Conservation (phyloP, 2,888 invertebrate species). For the Sphecodes monilicornis region DNA sequence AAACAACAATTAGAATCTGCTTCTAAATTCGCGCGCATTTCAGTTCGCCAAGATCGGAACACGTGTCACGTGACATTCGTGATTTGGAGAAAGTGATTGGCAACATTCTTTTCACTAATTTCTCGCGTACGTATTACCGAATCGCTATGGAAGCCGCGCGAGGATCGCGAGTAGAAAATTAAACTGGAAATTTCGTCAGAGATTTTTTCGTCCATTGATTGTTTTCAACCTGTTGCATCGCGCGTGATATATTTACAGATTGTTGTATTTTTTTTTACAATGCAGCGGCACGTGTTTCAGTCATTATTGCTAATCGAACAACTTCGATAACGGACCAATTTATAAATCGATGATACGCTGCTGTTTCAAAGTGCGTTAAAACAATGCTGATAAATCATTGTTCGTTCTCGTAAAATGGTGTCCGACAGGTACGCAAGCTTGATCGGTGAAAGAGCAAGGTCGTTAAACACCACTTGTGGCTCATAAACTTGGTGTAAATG, state of each 20-base stretch:
- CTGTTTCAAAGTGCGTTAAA: not conserved
- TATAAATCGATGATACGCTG: not conserved
- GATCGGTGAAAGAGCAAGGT: conserved; percentile 40
- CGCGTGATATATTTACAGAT: conserved; percentile 5
- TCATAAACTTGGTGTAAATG: conserved; percentile 46
- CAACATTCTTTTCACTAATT: conserved; percentile 53
- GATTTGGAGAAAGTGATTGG: conserved; percentile 65
- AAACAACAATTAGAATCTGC: conserved; percentile 19
- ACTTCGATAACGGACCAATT: not conserved
- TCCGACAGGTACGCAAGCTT: not conserved
- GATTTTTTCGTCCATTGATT: conserved; percentile 26
- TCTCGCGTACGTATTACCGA: conserved; percentile 42
- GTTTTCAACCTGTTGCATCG: conserved; percentile 58
- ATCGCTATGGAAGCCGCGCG: conserved; percentile 28
- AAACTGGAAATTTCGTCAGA: conserved; percentile 16
- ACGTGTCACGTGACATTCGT: conserved; percentile 39
- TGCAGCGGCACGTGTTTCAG: not conserved
- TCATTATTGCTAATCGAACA: not conserved
- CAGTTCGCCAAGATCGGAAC: conserved; percentile 8
- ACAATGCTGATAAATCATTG: not conserved
- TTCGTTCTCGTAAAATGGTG: not conserved
- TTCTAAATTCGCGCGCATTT: conserved; percentile 15
- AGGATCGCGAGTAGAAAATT: conserved; percentile 22
- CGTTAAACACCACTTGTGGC: conserved; percentile 46
- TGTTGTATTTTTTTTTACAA: conserved; percentile 5